phyloP scores from a whole-genome alignment of 2,113 vertebrate species.

The Calyptommatus sinebrachiatus region DNA sequence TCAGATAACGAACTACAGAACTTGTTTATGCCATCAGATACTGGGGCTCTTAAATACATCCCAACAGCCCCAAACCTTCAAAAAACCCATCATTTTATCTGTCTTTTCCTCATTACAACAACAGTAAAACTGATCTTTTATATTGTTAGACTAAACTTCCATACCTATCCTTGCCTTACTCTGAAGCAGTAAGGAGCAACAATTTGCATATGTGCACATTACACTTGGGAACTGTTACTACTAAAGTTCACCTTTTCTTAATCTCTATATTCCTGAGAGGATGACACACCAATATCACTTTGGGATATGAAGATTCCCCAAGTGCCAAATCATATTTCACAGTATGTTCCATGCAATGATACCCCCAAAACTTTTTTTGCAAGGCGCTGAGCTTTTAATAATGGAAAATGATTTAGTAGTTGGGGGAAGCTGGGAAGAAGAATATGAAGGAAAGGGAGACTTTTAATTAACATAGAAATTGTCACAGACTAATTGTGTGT shows the following conservation, averaged over 20 bases:
- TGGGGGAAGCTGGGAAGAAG: neutral
- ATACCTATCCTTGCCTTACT: neutral
- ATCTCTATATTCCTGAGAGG: neutral
- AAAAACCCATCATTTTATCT: no score
- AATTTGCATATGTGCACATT: neutral
- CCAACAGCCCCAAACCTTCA: no score
- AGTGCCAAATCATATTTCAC: constrained; percentile 63
- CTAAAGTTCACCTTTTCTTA: neutral
- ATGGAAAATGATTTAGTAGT: constrained; percentile 49
- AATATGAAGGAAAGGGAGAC: constrained; percentile 43
- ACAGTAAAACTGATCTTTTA: no score
- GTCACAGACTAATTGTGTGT: constrained; percentile 74
- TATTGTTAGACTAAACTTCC: no score
- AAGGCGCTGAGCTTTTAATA: constrained; percentile 54
- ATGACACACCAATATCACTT: constrained; percentile 36
- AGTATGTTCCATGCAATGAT: constrained; percentile 54
- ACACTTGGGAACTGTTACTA: neutral
- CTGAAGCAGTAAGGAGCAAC: neutral
- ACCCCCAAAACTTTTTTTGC: constrained; percentile 46
- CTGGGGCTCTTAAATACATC: no score
- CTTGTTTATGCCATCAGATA: no score
- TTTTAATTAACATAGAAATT: constrained; percentile 69
- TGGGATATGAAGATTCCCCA: constrained; percentile 55
- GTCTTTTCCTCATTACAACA: no score
- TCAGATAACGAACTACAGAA: no score